A percentile compares a stretch with the other conserved stretches of the same genome.
These are phyloP conservation scores for Coptodon rendalli DNA, from an alignment of 2,113 vertebrate species.

Conservation along the genomic window DNA sequence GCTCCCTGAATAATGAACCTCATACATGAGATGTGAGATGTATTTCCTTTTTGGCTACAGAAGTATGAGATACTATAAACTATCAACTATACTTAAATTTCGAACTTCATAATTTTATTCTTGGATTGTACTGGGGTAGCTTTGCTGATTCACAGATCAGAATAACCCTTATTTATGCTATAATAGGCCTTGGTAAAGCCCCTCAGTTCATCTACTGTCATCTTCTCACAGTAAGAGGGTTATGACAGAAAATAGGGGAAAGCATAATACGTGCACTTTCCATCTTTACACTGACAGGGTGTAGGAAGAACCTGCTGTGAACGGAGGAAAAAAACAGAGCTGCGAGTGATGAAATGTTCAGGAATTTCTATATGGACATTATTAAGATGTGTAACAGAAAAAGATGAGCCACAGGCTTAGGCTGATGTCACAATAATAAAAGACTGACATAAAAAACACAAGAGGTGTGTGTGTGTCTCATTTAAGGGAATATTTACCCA, in stretches of 20 bases:
- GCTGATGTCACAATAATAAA: neutral
- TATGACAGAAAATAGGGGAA: neutral
- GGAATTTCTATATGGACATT: neutral
- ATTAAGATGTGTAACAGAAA: neutral
- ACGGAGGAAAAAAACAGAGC: neutral
- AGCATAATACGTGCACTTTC: neutral
- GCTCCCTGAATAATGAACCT: neutral
- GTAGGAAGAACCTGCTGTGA: neutral
- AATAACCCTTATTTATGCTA: neutral
- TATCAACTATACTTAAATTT: neutral
- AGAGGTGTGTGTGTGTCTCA: neutral
- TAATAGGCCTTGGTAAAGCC: neutral
- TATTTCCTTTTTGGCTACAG: neutral
- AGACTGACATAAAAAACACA: neutral
- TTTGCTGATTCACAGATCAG: neutral
- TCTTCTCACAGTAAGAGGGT: neutral
- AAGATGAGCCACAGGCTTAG: neutral
- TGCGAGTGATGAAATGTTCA: neutral
- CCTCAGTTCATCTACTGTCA: neutral
- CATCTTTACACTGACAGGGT: neutral
- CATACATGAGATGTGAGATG: neutral
- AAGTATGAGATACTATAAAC: neutral
- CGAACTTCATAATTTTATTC: neutral
- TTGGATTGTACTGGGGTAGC: neutral
- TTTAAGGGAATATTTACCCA: neutral